Evolutionary conservation across 2,888 invertebrate genomes (phyloP).

Genomic region (Acanthoscelides obtectus): DNA sequence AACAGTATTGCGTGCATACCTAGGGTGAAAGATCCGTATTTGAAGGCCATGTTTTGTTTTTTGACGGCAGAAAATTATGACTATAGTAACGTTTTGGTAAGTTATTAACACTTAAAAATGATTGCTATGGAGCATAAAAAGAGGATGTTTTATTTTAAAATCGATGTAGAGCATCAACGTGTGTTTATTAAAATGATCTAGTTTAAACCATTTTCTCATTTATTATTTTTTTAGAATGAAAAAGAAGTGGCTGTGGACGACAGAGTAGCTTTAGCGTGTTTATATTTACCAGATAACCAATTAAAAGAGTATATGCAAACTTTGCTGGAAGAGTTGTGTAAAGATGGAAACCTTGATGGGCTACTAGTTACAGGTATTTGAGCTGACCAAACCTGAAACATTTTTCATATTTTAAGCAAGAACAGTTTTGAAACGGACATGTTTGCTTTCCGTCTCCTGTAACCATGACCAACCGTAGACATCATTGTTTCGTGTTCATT

Average conservation of each 20-base stretch:
- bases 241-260: conserved; percentile 80
- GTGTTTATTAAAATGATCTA: too few relatives aligned
- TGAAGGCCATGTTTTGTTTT: conserved; percentile 87
- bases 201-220: too few relatives aligned
- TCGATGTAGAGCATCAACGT: too few relatives aligned
- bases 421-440: too few relatives aligned
- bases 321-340: conserved; percentile 64
- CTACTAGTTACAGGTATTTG: conserved; percentile 70
- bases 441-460: too few relatives aligned
- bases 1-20: conserved; percentile 68
- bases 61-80: conserved; percentile 74
- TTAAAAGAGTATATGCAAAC: conserved; percentile 73
- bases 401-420: too few relatives aligned
- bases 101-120: conserved; percentile 36
- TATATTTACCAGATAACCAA: conserved; percentile 76
- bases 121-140: too few relatives aligned
- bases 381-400: too few relatives aligned
- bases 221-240: conserved; percentile 63
- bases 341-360: conserved; percentile 78
- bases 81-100: conserved; percentile 72
- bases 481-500: too few relatives aligned
- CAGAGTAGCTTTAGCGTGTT: conserved; percentile 86
- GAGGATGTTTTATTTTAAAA: too few relatives aligned
- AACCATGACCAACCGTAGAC: too few relatives aligned
- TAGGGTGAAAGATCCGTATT: conserved; percentile 83